Percentiles rank a stretch among this genome's conserved stretches.
Evolutionary conservation across 1,140 invertebrate species (phyloP).

Genomic region (Drosophila elegans): DNA sequence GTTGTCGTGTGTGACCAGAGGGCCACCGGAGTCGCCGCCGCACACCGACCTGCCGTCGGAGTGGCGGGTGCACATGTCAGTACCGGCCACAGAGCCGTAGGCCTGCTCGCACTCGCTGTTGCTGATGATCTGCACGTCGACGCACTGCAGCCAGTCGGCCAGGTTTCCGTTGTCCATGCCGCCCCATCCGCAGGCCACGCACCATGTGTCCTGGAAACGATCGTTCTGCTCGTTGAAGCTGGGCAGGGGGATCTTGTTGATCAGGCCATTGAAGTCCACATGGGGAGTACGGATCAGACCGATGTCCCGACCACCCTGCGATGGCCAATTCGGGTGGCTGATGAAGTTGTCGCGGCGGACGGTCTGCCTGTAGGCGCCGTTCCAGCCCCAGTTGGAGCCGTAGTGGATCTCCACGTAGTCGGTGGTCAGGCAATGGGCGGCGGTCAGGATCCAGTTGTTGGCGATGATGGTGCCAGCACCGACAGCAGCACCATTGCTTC

Average conservation of each 20-base stretch:
- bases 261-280: slow-evolving; percentile 31
- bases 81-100: slow-evolving; percentile 35
- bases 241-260: slow-evolving; percentile 55
- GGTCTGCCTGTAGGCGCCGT: slow-evolving; percentile 30
- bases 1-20: slow-evolving; percentile 43
- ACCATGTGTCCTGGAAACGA: slow-evolving; percentile 46
- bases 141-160: slow-evolving; percentile 55
- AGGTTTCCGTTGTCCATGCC: slow-evolving; percentile 47
- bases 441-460: slow-evolving; percentile 86
- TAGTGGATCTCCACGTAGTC: slow-evolving; percentile 63
- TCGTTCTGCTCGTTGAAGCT: slow-evolving; percentile 29
- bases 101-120: slow-evolving; percentile 39
- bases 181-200: slow-evolving; percentile 66
- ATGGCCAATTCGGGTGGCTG: slow-evolving; percentile 46
- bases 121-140: slow-evolving; percentile 59
- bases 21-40: slow-evolving; percentile 86
- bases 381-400: slow-evolving; percentile 58
- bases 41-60: slow-evolving; percentile 51
- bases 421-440: slow-evolving; percentile 86
- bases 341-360: slow-evolving; percentile 60
- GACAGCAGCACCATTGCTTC: slow-evolving; percentile 55
- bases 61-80: slow-evolving; percentile 56
- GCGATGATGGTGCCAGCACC: slow-evolving; percentile 87
- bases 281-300: slow-evolving; percentile 51
- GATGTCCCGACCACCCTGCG: slow-evolving; percentile 55